Evolutionary conservation across 2,888 invertebrate species (phyloP), one percentile per base, ranked within the genome.

Genomic region (Choreutis nemorana): DNA sequence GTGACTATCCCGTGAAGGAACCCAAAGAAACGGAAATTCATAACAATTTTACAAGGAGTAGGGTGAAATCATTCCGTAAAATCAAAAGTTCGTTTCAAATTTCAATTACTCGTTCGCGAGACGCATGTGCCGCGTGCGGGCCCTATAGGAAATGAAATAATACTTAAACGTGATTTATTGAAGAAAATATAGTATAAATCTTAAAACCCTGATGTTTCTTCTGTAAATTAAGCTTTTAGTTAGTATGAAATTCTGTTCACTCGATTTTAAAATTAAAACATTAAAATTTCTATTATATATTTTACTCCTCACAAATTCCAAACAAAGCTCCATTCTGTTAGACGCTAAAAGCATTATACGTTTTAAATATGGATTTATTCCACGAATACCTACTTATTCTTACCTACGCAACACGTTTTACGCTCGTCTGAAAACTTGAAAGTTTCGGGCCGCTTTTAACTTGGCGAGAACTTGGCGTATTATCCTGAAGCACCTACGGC

Each of bases 101-200:
- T 77, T 77, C 77, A 78, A 78, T 78, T 78, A 77, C 68, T 73
- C 71, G 68, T 67, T 73, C 71, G 71, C 63, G 58, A 66, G 64
- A 73, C 65, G 73, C 73, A 68, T 73, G 72, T 66, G 65, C 67
- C 61, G 64, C 60, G 60, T 60, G 55, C 57, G 55, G 52, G 63
- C 52, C 47, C 57, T 44, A 42, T 51, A 71, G 78, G 78, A 78
- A 78, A 78, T 78, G 77, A 77, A 78, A 78, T 66, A 73, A 72
- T 64, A 72, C 73, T 77, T 78, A 71, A 70, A 70, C 52, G 43
- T 77, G 78, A 78, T 78, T 78, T 78, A 78, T 64, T 59, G 42
- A 48, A 45, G 59, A 67, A 70, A 73, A 75, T 77, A 63, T 63
- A 68, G 44, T 71, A 30, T 66, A 57, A n/a, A 66, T 67, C 65